phyloP scores from a whole-genome alignment of 2,888 invertebrate genomes.

The Diaperis boleti region DNA sequence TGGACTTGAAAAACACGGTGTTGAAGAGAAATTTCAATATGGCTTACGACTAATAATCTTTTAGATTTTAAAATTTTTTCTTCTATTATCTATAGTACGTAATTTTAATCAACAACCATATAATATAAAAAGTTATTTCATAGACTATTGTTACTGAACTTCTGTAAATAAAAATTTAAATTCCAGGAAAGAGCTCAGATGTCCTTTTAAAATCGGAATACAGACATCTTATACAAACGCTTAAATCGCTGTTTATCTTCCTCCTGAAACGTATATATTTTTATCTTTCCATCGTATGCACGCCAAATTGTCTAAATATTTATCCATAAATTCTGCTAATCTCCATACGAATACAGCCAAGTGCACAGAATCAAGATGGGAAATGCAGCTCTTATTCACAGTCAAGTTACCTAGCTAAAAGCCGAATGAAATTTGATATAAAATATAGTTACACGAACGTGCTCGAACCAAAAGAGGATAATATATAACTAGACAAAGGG shows the following conservation, averaged over 20 bases:
- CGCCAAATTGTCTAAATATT: slow-evolving; percentile 15
- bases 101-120: too few species aligned
- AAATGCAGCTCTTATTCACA: slow-evolving; percentile 5
- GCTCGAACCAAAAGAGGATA: neutral
- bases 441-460: neutral
- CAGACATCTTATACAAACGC: neutral
- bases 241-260: neutral
- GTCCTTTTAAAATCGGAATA: neutral
- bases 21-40: too few species aligned
- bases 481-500: neutral
- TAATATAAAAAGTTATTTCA: too few species aligned
- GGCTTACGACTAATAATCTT: too few species aligned
- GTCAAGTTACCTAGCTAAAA: neutral
- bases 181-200: too few species aligned
- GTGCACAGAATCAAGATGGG: slow-evolving; percentile 2
- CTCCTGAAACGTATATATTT: neutral
- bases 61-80: too few species aligned
- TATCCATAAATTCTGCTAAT: slow-evolving; percentile 9
- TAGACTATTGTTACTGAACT: too few species aligned
- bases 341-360: slow-evolving; percentile 10
- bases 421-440: neutral
- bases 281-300: neutral
- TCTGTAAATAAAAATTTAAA: too few species aligned
- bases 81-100: too few species aligned
- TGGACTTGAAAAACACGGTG: too few species aligned